phyloP scores from a whole-genome alignment of 2,797 vertebrate genomes.

The Micropoecilia bifurca region DNA sequence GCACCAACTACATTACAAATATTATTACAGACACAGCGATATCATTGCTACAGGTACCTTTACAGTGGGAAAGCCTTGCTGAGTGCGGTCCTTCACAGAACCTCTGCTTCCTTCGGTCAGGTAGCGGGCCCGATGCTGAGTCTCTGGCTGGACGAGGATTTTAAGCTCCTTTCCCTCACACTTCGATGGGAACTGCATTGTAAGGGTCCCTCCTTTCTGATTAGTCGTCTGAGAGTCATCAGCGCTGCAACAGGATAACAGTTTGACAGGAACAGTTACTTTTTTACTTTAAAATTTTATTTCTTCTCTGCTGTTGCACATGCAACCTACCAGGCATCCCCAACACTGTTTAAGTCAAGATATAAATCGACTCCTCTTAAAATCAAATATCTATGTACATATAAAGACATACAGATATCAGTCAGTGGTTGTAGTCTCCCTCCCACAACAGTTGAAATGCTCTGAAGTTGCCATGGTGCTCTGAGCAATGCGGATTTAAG shows the following conservation, averaged over 20 bases:
- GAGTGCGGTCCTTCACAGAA: constrained; percentile 96
- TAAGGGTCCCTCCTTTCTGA: constrained; percentile 89
- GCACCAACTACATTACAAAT: not conserved
- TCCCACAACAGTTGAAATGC: constrained; percentile 22
- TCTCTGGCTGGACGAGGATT: constrained; percentile 96
- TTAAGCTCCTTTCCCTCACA: constrained; percentile 96
- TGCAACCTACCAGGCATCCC: not conserved
- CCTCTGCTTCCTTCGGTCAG: constrained; percentile 98
- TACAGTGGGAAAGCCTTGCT: constrained; percentile 96
- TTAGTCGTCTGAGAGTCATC: constrained; percentile 69
- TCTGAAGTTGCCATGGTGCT: constrained; percentile 55
- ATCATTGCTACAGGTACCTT: constrained; percentile 84
- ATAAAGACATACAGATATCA: not conserved
- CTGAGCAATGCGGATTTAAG: constrained; percentile 56
- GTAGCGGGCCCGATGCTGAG: constrained; percentile 95
- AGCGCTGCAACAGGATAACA: constrained; percentile 68
- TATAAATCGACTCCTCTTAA: not conserved
- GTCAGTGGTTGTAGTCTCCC: constrained; percentile 5
- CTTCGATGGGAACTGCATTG: constrained; percentile 92
- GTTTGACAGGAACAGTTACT: constrained; percentile 24
- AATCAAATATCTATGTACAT: constrained; percentile 21
- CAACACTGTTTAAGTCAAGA: constrained; percentile 7
- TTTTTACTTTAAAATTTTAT: not conserved
- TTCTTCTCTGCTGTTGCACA: not conserved
- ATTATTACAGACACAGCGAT: not conserved